These are phyloP conservation scores for Tubulanus polymorphus DNA, from an alignment of 2,888 invertebrate species.

Conservation along the genomic window DNA sequence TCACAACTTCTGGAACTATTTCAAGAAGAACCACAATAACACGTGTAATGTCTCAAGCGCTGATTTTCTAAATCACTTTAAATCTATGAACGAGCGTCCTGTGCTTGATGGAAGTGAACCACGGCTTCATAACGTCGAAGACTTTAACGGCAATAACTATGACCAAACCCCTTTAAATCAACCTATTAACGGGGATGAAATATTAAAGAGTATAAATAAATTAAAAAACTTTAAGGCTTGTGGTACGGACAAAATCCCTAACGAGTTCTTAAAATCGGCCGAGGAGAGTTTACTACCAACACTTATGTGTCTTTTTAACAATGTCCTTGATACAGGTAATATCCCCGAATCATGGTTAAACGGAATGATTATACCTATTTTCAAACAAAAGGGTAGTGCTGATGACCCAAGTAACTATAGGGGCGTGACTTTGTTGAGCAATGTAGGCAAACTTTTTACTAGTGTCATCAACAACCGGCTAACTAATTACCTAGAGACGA, in stretches of 20 bases:
- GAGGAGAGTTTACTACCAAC: constrained; percentile 5
- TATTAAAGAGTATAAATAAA: constrained; percentile 1
- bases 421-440: constrained; percentile 15
- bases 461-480: constrained; percentile 17
- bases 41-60: too few relatives aligned
- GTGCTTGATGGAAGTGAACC: too few relatives aligned
- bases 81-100: too few relatives aligned
- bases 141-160: too few relatives aligned
- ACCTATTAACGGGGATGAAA: too few relatives aligned
- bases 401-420: constrained; percentile 16
- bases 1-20: too few relatives aligned
- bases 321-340: constrained; percentile 6
- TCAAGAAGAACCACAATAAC: too few relatives aligned
- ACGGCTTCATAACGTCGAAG: too few relatives aligned
- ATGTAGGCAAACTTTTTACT: constrained; percentile 17
- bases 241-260: constrained; percentile 10
- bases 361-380: constrained; percentile 11
- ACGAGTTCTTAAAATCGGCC: constrained; percentile 13
- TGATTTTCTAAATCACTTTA: too few relatives aligned
- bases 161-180: too few relatives aligned
- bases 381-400: constrained; percentile 14
- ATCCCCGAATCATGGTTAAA: constrained; percentile 14
- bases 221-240: constrained; percentile 13
- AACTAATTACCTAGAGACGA: constrained; percentile 7
- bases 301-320: constrained; percentile 12